Percentiles rank a stretch among this genome's conserved stretches.
Conservation (phyloP, 2,888 invertebrate species). For the Drosophila nr. fundita region DNA sequence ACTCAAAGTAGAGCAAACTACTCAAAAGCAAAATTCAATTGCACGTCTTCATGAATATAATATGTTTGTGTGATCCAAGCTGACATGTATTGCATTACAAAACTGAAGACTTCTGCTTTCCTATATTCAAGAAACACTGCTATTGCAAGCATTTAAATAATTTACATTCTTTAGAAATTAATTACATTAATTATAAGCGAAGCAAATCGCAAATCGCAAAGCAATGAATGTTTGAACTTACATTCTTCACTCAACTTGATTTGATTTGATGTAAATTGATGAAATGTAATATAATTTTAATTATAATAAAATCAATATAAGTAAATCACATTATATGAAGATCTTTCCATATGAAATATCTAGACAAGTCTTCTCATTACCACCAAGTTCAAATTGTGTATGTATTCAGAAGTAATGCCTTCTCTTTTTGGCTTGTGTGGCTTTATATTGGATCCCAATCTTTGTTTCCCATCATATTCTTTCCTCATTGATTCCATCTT, state of each 20-base stretch:
- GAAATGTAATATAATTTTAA: background rate
- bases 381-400: background rate
- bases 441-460: background rate
- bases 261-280: background rate
- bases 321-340: background rate
- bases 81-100: background rate
- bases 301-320: background rate
- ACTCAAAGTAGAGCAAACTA: conserved; percentile 12
- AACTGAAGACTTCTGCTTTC: background rate
- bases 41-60: conserved; percentile 6
- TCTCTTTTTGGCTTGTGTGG: background rate
- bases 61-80: background rate
- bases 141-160: background rate
- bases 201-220: background rate
- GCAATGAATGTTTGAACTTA: background rate
- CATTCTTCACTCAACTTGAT: background rate
- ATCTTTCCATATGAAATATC: background rate
- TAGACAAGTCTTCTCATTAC: background rate
- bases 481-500: background rate
- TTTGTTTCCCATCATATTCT: too few species aligned
- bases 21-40: conserved; percentile 6
- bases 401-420: background rate
- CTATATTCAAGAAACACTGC: background rate
- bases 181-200: background rate
- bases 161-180: background rate